phyloP scores from a whole-genome alignment of 2,113 vertebrate species.

The Indicator indicator region DNA sequence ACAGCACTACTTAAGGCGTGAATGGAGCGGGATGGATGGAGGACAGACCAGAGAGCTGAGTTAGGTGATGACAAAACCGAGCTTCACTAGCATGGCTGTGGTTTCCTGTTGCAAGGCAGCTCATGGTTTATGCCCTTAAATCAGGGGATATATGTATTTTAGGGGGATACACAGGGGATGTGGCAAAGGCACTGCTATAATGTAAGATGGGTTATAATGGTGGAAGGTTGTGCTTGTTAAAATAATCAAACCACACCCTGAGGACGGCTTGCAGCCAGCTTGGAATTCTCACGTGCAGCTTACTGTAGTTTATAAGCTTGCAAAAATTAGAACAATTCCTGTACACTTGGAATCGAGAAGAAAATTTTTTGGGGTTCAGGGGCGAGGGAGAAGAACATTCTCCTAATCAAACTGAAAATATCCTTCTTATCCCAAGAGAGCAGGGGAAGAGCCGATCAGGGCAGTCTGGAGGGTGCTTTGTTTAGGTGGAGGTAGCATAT shows the following conservation, averaged over 20 bases:
- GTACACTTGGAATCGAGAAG: neutral
- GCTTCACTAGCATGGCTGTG: neutral
- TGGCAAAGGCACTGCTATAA: neutral
- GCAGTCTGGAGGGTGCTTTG: neutral
- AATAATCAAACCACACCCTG: neutral
- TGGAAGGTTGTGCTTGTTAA: neutral
- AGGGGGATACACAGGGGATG: too few species aligned
- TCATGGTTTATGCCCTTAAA: neutral
- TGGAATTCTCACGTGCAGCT: rapidly evolving
- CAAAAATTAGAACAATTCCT: neutral
- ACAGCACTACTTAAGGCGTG: rapidly evolving
- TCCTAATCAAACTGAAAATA: neutral
- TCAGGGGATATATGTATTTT: neutral
- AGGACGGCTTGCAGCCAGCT: neutral
- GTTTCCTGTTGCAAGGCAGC: neutral
- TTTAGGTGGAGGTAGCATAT: neutral
- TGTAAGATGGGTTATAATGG: neutral
- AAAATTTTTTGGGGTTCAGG: neutral
- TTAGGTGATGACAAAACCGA: too few species aligned
- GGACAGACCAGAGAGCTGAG: neutral
- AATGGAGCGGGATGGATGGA: neutral
- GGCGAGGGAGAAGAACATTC: neutral
- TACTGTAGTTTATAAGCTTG: neutral
- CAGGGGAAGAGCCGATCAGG: neutral
- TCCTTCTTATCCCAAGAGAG: neutral